A percentile compares a stretch with the other conserved stretches of the same genome.
These are phyloP conservation scores for Atrichornis clamosus DNA, from an alignment of 2,113 vertebrate species.

Conservation along the genomic window DNA sequence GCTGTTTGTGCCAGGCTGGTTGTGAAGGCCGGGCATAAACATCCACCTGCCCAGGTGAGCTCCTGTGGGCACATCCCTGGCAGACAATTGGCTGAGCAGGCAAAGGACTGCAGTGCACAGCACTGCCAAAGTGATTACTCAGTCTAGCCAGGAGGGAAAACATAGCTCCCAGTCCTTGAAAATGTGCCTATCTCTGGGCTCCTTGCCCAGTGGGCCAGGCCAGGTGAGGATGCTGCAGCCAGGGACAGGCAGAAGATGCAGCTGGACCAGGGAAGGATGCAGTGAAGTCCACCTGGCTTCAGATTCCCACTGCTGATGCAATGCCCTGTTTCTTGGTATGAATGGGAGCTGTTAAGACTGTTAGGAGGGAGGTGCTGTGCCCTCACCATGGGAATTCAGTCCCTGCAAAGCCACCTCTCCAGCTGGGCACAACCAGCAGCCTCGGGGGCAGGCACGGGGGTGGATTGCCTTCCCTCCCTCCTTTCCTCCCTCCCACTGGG, in stretches of 20 bases:
- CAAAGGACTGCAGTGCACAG: neutral
- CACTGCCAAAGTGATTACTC: neutral
- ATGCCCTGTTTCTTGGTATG: neutral
- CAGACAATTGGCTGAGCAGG: neutral
- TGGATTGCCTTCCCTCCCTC: neutral
- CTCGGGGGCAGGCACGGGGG: neutral
- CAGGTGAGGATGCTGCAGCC: neutral
- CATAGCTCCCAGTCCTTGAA: neutral
- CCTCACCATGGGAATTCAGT: rapidly evolving
- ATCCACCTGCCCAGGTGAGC: neutral
- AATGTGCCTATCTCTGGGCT: rapidly evolving
- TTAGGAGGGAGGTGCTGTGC: neutral
- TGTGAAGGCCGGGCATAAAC: neutral
- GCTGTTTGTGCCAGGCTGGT: neutral
- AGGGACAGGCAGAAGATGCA: neutral
- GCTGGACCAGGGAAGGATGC: neutral
- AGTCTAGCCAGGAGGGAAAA: neutral
- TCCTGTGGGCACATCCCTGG: neutral
- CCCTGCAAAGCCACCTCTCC: neutral
- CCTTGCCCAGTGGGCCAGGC: neutral
- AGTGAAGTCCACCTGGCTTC: neutral
- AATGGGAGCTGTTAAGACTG: neutral
- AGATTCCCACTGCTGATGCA: rapidly evolving
- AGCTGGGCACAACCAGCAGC: neutral
- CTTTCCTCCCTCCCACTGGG: neutral